Evolutionary conservation across 37 sponge, comb jelly and placozoan genomes (phyloP).

Genomic region (Crambe crambe): DNA sequence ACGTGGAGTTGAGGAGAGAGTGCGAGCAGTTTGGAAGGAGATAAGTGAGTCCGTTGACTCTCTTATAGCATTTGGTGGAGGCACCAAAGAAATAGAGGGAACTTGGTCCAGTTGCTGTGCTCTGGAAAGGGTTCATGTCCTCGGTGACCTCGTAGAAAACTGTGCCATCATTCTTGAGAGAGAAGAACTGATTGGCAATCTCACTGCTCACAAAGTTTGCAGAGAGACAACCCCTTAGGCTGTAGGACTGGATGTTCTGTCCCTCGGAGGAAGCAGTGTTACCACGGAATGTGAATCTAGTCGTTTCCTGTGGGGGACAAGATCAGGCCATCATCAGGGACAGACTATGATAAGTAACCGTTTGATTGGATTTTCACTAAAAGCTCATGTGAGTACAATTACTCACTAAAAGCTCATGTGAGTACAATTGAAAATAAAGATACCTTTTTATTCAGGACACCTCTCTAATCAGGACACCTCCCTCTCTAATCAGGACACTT

Average conservation of each 20-base stretch:
- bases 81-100: constrained; percentile 77
- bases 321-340: too few relatives aligned
- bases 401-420: too few relatives aligned
- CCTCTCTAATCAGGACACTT: too few relatives aligned
- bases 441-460: too few relatives aligned
- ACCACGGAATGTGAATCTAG: constrained; percentile 27
- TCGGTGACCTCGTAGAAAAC: background rate
- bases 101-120: constrained; percentile 64
- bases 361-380: too few relatives aligned
- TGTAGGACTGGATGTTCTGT: constrained; percentile 41
- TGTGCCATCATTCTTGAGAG: constrained; percentile 10
- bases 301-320: background rate
- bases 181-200: constrained; percentile 4
- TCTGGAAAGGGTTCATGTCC: constrained; percentile 4
- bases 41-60: constrained; percentile 56
- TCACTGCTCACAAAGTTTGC: constrained; percentile 54
- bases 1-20: constrained; percentile 46
- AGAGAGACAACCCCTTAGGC: constrained; percentile 41
- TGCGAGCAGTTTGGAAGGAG: constrained; percentile 83
- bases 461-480: too few relatives aligned
- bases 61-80: constrained; percentile 71
- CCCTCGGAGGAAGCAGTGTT: constrained; percentile 56
- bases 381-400: too few relatives aligned
- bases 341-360: too few relatives aligned
- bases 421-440: too few relatives aligned